phyloP scores from a whole-genome alignment of 2,113 vertebrate species.

The Rhynchopsitta pachyrhyncha region DNA sequence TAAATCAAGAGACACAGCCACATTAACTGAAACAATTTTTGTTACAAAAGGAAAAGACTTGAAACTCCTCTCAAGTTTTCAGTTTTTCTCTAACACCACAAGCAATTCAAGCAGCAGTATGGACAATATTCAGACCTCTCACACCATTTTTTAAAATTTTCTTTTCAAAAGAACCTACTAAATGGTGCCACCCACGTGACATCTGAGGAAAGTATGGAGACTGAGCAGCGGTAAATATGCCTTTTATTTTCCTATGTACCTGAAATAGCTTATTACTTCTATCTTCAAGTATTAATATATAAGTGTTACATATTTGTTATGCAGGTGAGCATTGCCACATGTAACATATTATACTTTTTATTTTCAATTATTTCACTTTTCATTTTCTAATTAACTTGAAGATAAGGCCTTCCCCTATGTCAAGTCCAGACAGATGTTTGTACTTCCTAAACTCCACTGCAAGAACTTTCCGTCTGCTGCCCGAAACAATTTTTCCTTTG shows the following conservation, averaged over 20 bases:
- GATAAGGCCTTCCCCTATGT: not conserved
- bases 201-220: not conserved
- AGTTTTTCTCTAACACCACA: not conserved
- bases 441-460: not conserved
- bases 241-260: fast-evolving
- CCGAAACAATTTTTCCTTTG: not conserved
- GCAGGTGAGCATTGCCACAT: fast-evolving
- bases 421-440: not conserved
- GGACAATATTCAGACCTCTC: not conserved
- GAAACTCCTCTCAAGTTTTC: not conserved
- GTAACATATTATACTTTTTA: not conserved
- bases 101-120: not conserved
- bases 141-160: not conserved
- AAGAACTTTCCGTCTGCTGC: not conserved
- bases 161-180: not conserved
- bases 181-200: not conserved
- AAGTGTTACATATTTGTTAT: not conserved
- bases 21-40: not conserved
- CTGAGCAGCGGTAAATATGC: not conserved
- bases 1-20: constrained; percentile 49
- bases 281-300: not conserved
- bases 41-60: not conserved
- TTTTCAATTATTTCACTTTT: not conserved
- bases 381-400: not conserved
- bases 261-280: not conserved